Evolutionary conservation across 2,888 invertebrate genomes (phyloP).

Genomic region (Clivina fossor): DNA sequence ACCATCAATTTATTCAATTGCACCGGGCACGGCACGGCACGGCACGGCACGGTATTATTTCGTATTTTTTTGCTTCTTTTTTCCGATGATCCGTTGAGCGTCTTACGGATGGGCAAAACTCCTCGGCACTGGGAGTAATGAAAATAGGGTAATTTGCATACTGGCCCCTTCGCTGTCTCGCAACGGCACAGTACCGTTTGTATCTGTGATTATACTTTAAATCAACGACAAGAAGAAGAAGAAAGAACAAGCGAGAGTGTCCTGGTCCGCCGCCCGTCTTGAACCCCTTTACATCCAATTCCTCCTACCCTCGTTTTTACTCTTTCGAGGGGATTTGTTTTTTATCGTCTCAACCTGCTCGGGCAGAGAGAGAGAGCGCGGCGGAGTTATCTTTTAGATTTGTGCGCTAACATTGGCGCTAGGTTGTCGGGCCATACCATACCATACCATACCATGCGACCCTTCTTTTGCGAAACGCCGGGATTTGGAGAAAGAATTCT

Average conservation of each 20-base stretch:
- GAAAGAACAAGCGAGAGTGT: constrained; percentile 10
- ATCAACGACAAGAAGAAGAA: constrained; percentile 31
- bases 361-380: background rate
- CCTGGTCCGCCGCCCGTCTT: background rate
- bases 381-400: constrained; percentile 19
- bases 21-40: too few species aligned
- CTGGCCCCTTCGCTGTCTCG: constrained; percentile 15
- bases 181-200: constrained; percentile 17
- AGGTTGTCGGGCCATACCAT: too few species aligned
- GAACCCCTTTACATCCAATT: too few species aligned
- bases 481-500: too few species aligned
- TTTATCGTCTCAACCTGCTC: constrained; percentile 25
- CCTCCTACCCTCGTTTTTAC: background rate
- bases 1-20: background rate
- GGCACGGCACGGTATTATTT: background rate
- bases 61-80: constrained; percentile 8
- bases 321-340: constrained; percentile 12
- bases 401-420: too few species aligned
- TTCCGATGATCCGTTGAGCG: background rate
- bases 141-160: constrained; percentile 33
- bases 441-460: too few species aligned
- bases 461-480: too few species aligned
- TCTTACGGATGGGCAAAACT: background rate
- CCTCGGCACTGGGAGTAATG: constrained; percentile 22
- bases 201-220: constrained; percentile 34